Evolutionary conservation across 2,888 invertebrate genomes (phyloP), one percentile per base, ranked within the genome.

Genomic region (Andrena marginata): DNA sequence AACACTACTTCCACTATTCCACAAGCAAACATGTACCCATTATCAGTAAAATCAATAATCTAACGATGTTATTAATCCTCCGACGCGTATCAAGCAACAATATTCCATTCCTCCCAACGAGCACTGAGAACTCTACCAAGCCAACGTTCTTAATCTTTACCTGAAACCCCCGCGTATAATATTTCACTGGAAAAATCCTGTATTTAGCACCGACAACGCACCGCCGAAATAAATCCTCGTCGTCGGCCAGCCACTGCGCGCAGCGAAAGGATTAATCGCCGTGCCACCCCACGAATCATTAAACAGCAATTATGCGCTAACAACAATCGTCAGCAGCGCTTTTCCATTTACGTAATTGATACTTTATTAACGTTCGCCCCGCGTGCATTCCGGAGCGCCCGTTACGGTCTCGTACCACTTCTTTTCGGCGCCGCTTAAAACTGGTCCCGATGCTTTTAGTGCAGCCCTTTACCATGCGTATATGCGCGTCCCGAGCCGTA

Each of bases 321-420:
- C 63, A 79, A 75, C 76, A 69, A 65, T 79, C 69, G 64, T 70
- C 79, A 65, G 64, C 70, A 59, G 65, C 65, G 70, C 65, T 76
- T 76, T 80, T 80, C 76, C 79, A 80, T 80, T 80, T 80, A 80
- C 59, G 76, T 80, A 80, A 76, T 80, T 70, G 63, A 59, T n/a
- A 49, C 42, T 26, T 62, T 35, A 70, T 20, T 42, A 20, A 33
- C 8, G 16, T 31, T 35, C 20, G 10, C 4, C 35, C 35, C 4
- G 16, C 8, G 42, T 42, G 42, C 42, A 42, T 26, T 23, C 7
- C 42, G 3, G 4, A 54, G 48, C 42, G 62, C 26, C 68, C 4
- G 16, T 8, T 10, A 35, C 1, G 42, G 42, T 29, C 20, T 29
- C 16, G n/a, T 31, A 23, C 33, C 68, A 3, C 29, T 31, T 29